These are phyloP conservation scores for Drosophila busckii DNA, from an alignment of 1,140 invertebrate genomes.

Conservation along the genomic window DNA sequence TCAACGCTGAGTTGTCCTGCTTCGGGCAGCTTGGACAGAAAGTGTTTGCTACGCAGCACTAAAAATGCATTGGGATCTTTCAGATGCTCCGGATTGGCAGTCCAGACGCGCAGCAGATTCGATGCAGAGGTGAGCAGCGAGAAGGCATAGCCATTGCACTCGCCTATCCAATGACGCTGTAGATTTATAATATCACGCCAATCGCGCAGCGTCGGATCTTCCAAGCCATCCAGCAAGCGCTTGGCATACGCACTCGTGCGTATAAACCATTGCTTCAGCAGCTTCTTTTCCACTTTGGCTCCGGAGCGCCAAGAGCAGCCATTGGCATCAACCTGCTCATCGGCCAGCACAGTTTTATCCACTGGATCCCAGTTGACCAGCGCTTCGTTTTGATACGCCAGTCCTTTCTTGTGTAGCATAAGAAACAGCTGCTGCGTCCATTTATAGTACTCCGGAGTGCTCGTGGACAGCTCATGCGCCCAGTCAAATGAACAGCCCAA, in stretches of 20 bases:
- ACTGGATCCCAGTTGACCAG: constrained; percentile 99
- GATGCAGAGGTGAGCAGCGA: constrained; percentile 79
- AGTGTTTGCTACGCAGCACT: constrained; percentile 80
- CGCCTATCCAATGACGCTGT: constrained; percentile 97
- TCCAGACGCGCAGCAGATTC: constrained; percentile 86
- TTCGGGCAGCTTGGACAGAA: constrained; percentile 78
- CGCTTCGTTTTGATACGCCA: constrained; percentile 93
- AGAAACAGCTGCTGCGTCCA: constrained; percentile 99
- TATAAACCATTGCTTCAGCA: constrained; percentile 97
- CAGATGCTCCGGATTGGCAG: constrained; percentile 86
- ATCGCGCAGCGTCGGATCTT: constrained; percentile 84
- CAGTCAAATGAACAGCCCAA: constrained; percentile 96
- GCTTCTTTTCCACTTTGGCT: constrained; percentile 93
- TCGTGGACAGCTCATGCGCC: constrained; percentile 91
- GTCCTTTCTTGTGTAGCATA: constrained; percentile 90
- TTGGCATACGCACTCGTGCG: constrained; percentile 94
- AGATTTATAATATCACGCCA: constrained; percentile 93
- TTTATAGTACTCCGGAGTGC: constrained; percentile 88
- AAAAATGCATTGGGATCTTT: constrained; percentile 84
- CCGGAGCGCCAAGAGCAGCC: constrained; percentile 98
- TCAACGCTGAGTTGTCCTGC: constrained; percentile 80
- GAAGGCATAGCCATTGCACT: constrained; percentile 93
- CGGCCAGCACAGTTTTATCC: constrained; percentile 97
- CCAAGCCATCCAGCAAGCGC: constrained; percentile 86
- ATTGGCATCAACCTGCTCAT: constrained; percentile 97